Percentiles rank a stretch among this genome's conserved stretches.
These are phyloP conservation scores for Iselma pallidipennis DNA, from an alignment of 2,888 invertebrate species.

Conservation along the genomic window DNA sequence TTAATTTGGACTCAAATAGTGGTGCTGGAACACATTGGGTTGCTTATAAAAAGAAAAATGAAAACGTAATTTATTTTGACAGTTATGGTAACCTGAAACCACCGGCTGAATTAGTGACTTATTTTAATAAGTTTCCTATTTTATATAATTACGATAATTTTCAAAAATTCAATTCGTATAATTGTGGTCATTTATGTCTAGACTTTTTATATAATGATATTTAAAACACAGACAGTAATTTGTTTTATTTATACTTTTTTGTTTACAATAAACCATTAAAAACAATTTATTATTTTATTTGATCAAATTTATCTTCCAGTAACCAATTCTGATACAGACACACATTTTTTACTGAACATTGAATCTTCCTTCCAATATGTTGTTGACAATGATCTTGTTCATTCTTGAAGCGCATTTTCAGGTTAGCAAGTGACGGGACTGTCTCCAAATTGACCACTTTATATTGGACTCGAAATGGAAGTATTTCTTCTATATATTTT, in stretches of 20 bases:
- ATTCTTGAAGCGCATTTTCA: too few relatives aligned
- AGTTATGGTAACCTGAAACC: constrained; percentile 13
- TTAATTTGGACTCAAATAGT: constrained; percentile 7
- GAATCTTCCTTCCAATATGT: constrained; percentile 7
- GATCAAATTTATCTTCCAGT: background rate
- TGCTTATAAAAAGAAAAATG: constrained; percentile 2
- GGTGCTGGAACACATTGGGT: constrained; percentile 12
- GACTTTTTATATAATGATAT: constrained; percentile 20
- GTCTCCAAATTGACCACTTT: too few relatives aligned
- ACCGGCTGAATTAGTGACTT: constrained; percentile 6
- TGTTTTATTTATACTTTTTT: background rate
- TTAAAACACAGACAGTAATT: too few relatives aligned
- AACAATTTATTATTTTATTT: background rate
- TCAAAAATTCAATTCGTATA: constrained; percentile 3
- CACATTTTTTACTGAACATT: background rate
- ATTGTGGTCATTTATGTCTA: constrained; percentile 31
- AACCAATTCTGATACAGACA: background rate
- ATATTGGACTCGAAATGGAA: too few relatives aligned
- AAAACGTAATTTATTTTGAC: constrained; percentile 8
- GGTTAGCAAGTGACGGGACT: too few relatives aligned
- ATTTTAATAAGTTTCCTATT: constrained; percentile 2
- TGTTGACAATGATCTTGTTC: too few relatives aligned
- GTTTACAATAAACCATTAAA: constrained; percentile 12
- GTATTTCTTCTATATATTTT: too few relatives aligned
- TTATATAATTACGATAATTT: constrained; percentile 7